These are phyloP conservation scores for Antechinus flavipes DNA, from an alignment of 2,113 vertebrate genomes.

Conservation along the genomic window DNA sequence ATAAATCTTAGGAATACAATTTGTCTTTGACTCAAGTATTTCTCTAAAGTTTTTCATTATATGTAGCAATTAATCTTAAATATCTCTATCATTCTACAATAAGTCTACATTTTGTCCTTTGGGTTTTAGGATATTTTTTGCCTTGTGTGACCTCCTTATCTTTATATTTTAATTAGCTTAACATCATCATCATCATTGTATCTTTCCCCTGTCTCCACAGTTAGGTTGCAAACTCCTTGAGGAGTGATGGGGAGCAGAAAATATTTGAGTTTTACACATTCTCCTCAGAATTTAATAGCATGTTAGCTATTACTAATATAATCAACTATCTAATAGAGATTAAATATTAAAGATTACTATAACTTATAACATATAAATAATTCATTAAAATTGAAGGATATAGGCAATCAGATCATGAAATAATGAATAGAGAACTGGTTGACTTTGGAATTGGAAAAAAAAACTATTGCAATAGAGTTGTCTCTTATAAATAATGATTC, in stretches of 20 bases:
- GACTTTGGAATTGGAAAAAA: background rate
- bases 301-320: background rate
- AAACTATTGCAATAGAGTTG: background rate
- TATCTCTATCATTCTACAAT: background rate
- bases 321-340: background rate
- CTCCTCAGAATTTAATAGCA: background rate
- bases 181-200: background rate
- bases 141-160: background rate
- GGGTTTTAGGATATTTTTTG: background rate
- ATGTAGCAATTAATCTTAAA: background rate
- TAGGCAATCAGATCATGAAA: background rate
- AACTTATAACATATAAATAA: background rate
- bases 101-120: background rate
- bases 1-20: background rate
- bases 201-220: background rate
- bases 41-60: background rate
- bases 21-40: background rate
- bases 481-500: background rate
- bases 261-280: background rate
- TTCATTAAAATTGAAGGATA: background rate
- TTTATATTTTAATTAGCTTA: background rate
- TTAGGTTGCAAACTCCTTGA: background rate
- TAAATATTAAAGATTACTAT: background rate
- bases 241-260: no score
- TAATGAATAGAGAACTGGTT: background rate